These are phyloP conservation scores for Strigamia transsilvanica DNA, from an alignment of 2,888 invertebrate genomes.

Conservation along the genomic window DNA sequence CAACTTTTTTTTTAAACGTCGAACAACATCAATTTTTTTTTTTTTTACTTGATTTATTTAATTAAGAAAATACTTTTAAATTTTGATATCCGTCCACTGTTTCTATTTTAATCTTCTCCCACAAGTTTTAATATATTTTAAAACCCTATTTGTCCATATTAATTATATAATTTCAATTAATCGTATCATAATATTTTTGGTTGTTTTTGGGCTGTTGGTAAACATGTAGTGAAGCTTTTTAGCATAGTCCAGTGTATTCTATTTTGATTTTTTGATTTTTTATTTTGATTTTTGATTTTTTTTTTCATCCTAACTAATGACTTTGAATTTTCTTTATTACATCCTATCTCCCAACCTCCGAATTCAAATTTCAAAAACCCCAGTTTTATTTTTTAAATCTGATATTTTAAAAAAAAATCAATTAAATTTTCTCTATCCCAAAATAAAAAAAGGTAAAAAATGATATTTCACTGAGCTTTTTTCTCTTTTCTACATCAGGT, in stretches of 20 bases:
- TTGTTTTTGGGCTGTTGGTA: slow-evolving; percentile 37
- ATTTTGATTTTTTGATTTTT: slow-evolving; percentile 9
- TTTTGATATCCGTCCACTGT: slow-evolving; percentile 12
- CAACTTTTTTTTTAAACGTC: background rate
- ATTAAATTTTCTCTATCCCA: background rate
- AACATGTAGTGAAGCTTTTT: slow-evolving; percentile 45
- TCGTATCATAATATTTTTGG: background rate
- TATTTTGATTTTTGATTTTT: background rate
- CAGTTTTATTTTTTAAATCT: slow-evolving; percentile 30
- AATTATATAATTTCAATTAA: slow-evolving; percentile 11
- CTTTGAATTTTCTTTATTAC: background rate
- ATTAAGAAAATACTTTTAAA: slow-evolving; percentile 42
- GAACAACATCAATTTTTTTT: background rate
- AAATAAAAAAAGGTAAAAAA: slow-evolving; percentile 33
- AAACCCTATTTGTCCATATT: slow-evolving; percentile 14
- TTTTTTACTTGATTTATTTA: slow-evolving; percentile 9
- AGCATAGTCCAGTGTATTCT: slow-evolving; percentile 35
- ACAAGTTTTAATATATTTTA: slow-evolving; percentile 5
- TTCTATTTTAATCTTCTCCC: slow-evolving; percentile 6
- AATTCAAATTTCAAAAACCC: slow-evolving; percentile 32
- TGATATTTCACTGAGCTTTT: slow-evolving; percentile 27
- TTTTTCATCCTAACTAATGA: background rate
- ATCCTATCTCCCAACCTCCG: background rate
- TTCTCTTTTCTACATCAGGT: slow-evolving; percentile 31
- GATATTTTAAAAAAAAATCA: background rate